Evolutionary conservation across 30 jellyfish, hydroid and myxozoan genomes (phyloP), one percentile per base, ranked within the genome.

Genomic region (Aurelia sp.): DNA sequence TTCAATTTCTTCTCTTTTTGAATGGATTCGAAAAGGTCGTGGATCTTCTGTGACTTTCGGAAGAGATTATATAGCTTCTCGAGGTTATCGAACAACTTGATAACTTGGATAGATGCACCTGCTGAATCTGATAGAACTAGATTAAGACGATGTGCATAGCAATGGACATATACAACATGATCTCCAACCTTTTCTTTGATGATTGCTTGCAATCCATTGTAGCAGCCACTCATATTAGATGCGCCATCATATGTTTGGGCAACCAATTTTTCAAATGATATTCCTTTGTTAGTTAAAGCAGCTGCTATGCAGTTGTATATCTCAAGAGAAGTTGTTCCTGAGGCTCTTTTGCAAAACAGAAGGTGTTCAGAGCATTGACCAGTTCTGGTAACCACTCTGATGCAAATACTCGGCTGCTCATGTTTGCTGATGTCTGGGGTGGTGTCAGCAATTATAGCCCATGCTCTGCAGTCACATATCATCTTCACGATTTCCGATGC

Each of bases 211-310:
- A 83, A 55, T 41, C 79, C 92, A 83, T 83, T 83, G 80, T 83
- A 83, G 48, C 76, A 38, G 50, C 50, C 50, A 38, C 50, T 38
- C 50, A 38, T 38, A 38, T 38, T 38, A 38, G 50, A 38, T 13
- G 91, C 91, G 10, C 91, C 74, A 35, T 81, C 91, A 31, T 65
- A 81, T 7, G 84, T 63, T 65, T 81, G 91, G 24, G 91, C 91
- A 9, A 81, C 91, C 74, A 81, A 52, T 5, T 66, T 81, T 67
- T 41, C 91, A 27, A 65, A 81, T 1, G 83, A 41, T 22, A 47
- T 65, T 35, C 41, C 75, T 81, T 68, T 44, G 48, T 31, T 2
- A 22, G 44, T 4, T 20, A 50, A 47, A 41, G 74, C 75, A 19
- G 63, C 53, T 15, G 13, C 40, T 4, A 68, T 53, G 68, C 51